Percentiles rank a stretch among this genome's conserved stretches.
Conservation (phyloP, 2,113 vertebrate species). For the Phalacrocorax aristotelis region DNA sequence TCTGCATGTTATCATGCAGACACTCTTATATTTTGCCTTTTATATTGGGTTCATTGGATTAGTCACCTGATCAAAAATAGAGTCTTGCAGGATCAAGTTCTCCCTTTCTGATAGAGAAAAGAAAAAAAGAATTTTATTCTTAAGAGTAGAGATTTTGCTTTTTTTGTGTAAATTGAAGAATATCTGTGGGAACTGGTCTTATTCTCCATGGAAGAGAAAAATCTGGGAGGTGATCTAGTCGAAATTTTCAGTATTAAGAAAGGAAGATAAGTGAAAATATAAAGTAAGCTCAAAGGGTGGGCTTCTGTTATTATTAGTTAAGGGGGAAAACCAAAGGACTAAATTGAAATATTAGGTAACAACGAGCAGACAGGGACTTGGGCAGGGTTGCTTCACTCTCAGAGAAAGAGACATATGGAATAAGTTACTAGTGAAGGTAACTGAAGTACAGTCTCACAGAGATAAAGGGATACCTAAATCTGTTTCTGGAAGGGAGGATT, state of each 20-base stretch:
- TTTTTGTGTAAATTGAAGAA: not conserved
- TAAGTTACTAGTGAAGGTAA: conserved; percentile 47
- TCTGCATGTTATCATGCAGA: not conserved
- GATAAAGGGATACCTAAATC: conserved; percentile 46
- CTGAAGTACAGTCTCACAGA: conserved; percentile 7
- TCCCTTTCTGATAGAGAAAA: not conserved
- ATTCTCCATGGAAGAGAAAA: not conserved
- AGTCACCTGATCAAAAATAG: not conserved
- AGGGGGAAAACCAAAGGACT: not conserved
- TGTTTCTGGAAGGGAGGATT: conserved; percentile 22
- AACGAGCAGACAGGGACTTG: not conserved
- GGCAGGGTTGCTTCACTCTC: not conserved
- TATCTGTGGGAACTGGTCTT: not conserved
- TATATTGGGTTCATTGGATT: not conserved
- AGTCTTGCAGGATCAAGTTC: not conserved
- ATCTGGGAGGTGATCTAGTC: not conserved
- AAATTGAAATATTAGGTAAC: conserved; percentile 60
- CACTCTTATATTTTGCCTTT: not conserved
- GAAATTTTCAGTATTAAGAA: not conserved
- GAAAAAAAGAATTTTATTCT: not conserved
- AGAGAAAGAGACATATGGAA: conserved; percentile 43
- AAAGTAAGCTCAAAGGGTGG: not conserved
- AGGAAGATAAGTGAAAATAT: conserved; percentile 2
- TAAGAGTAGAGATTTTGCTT: not conserved
- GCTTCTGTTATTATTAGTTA: conserved; percentile 37